These are phyloP conservation scores for Drosophila rufa DNA, from an alignment of 1,140 invertebrate species.

Conservation along the genomic window DNA sequence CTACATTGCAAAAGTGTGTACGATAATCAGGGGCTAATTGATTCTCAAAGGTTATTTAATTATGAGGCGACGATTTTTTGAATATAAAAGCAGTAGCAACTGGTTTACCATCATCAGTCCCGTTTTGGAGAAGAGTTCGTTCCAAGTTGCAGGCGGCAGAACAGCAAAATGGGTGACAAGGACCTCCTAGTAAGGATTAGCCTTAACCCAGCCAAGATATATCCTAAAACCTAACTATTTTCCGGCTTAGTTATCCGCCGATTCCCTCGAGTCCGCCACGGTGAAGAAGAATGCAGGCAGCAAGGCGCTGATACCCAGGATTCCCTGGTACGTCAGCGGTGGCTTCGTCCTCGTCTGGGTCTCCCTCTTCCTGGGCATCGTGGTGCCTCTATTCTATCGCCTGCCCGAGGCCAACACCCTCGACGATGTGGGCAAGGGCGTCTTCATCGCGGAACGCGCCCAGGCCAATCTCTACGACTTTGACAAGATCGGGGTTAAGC, in stretches of 20 bases:
- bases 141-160: not conserved
- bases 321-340: constrained; percentile 45
- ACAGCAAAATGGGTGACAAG: constrained; percentile 37
- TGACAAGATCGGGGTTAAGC: constrained; percentile 89
- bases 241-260: constrained; percentile 9
- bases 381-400: constrained; percentile 61
- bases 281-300: not conserved
- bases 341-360: constrained; percentile 64
- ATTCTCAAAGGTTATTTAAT: constrained; percentile 4
- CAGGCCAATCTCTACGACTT: constrained; percentile 87
- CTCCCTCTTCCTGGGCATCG: constrained; percentile 58
- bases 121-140: not conserved
- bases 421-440: constrained; percentile 28
- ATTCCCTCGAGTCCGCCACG: constrained; percentile 10
- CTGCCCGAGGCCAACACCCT: constrained; percentile 56
- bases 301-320: not conserved
- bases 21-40: constrained; percentile 16
- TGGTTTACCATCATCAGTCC: not conserved
- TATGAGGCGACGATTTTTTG: not conserved
- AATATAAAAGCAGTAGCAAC: constrained; percentile 22
- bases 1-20: constrained; percentile 6
- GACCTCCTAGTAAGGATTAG: constrained; percentile 28
- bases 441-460: constrained; percentile 71
- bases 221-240: not conserved
- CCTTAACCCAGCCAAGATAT: not conserved